Evolutionary conservation across 2,113 vertebrate genomes (phyloP).

Genomic region (Antigone vipio): DNA sequence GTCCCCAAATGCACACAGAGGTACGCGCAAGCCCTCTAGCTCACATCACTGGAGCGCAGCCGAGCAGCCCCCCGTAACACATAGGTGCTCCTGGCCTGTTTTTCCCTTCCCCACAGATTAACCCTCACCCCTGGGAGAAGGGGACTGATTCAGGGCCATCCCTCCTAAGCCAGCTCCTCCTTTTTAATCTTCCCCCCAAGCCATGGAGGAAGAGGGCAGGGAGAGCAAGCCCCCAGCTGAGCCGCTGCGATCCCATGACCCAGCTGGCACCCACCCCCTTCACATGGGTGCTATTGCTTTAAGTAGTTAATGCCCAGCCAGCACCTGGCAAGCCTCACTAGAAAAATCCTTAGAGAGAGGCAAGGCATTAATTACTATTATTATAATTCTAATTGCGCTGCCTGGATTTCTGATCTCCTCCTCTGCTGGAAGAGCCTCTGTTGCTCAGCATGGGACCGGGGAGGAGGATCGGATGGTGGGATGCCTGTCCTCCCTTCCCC

Average conservation of each 20-base stretch:
- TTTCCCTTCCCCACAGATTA: not conserved
- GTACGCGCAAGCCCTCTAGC: not conserved
- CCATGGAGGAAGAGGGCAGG: not conserved
- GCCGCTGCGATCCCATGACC: accelerated
- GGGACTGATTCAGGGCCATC: not conserved
- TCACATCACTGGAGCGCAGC: not conserved
- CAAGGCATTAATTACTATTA: conserved; percentile 28
- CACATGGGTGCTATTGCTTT: not conserved
- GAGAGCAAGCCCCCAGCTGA: accelerated
- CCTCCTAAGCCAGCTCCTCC: not conserved
- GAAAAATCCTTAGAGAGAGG: conserved; percentile 45
- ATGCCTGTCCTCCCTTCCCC: not conserved
- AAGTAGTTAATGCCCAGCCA: not conserved
- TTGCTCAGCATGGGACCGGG: not conserved
- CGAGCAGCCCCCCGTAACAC: not conserved
- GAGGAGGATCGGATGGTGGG: not conserved
- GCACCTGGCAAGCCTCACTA: not conserved
- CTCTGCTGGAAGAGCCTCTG: not conserved
- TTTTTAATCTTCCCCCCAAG: not conserved
- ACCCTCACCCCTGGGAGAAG: not conserved
- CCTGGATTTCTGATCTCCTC: conserved; percentile 18
- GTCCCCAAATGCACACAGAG: not conserved
- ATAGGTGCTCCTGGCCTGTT: not conserved
- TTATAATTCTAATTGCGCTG: not conserved
- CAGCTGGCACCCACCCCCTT: not conserved